Conservation (phyloP, 2,113 vertebrate genomes). For the Micronycteris hirsuta region DNA sequence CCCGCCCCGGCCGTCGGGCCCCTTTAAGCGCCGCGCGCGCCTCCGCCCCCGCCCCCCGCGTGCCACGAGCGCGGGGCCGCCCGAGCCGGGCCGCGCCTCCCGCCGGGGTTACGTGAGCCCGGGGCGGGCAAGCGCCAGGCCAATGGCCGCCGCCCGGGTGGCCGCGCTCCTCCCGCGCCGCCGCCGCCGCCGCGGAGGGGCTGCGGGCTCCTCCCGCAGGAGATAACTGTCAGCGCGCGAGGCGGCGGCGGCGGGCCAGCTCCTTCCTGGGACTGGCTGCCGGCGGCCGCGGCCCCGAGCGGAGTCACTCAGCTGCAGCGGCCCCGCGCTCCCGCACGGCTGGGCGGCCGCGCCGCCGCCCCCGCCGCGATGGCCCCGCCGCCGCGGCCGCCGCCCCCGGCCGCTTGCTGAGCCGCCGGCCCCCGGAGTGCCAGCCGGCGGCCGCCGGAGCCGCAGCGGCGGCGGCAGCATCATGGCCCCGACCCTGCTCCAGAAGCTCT, state of each 20-base stretch:
- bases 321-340: constrained; percentile 16
- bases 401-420: constrained; percentile 53
- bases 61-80: neutral
- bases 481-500: constrained; percentile 85
- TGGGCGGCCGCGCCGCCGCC: constrained; percentile 40
- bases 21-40: neutral
- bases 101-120: constrained; percentile 44
- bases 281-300: neutral
- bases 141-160: constrained; percentile 30
- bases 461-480: constrained; percentile 79
- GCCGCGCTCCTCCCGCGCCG: constrained; percentile 27
- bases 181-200: neutral
- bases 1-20: neutral
- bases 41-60: neutral
- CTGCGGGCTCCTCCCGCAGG: constrained; percentile 49
- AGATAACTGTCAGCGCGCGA: constrained; percentile 34
- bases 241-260: constrained; percentile 36
- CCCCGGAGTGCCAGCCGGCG: neutral
- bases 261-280: constrained; percentile 54
- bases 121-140: constrained; percentile 20
- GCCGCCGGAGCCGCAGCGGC: constrained; percentile 40
- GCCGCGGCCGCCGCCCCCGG: constrained; percentile 14
- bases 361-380: constrained; percentile 43
- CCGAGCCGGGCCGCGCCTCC: neutral
- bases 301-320: neutral